A percentile compares a stretch with the other conserved stretches of the same genome.
Conservation (phyloP, 1,140 invertebrate genomes). For the Belonocnema kinseyi region DNA sequence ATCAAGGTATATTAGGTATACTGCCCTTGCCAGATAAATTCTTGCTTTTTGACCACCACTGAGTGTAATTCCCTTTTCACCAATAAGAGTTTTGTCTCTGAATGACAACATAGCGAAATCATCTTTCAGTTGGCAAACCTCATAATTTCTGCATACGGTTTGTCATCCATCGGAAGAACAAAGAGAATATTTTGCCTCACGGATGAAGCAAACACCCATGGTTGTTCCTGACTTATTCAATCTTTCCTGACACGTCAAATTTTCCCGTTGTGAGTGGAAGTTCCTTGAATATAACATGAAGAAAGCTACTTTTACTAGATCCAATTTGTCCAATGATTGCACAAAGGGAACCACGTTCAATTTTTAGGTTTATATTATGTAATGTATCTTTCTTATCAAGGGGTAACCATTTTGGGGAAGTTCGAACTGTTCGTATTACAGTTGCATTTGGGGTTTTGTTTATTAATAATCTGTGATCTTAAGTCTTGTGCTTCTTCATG, state of each 20-base stretch:
- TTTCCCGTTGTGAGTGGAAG: constrained; percentile 81
- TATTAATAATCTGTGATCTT: constrained; percentile 20
- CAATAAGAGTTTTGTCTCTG: too few relatives aligned
- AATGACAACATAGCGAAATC: too few relatives aligned
- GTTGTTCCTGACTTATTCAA: constrained; percentile 94
- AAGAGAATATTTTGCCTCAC: constrained; percentile 94
- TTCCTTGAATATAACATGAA: too few relatives aligned
- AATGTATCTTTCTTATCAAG: constrained; percentile 72
- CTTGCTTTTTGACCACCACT: too few relatives aligned
- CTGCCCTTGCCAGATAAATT: too few relatives aligned
- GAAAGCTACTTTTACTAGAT: too few relatives aligned
- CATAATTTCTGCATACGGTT: too few relatives aligned
- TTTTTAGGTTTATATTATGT: constrained; percentile 79
- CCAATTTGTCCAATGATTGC: constrained; percentile 90
- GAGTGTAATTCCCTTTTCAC: too few relatives aligned
- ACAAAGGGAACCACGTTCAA: constrained; percentile 81
- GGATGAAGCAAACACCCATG: constrained; percentile 90
- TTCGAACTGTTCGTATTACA: constrained; percentile 67
- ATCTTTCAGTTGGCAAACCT: too few relatives aligned
- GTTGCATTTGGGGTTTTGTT: background rate
- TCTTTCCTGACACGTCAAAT: constrained; percentile 84
- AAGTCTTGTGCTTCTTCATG: constrained; percentile 76
- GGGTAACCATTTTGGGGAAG: constrained; percentile 78
- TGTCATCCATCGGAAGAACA: too few relatives aligned
- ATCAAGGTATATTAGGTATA: too few relatives aligned